Conservation (phyloP, 1,140 invertebrate species). For the Caerostris extrusa region DNA sequence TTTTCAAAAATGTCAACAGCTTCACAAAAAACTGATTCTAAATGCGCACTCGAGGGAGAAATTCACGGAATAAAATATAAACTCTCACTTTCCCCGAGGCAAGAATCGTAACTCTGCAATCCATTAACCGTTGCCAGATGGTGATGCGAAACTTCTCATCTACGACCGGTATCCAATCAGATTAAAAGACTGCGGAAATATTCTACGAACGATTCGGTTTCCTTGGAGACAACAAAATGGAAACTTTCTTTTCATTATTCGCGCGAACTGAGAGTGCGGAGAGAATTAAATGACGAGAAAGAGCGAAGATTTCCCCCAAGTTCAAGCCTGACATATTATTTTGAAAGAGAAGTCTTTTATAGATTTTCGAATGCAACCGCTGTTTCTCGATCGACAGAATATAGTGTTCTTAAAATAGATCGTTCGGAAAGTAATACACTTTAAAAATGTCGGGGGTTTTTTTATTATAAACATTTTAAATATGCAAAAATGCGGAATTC, state of each 20-base stretch:
- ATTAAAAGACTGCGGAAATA: constrained; percentile 31
- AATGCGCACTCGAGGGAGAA: background rate
- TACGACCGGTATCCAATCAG: constrained; percentile 37
- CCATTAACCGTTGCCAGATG: background rate
- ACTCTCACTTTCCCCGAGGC: background rate
- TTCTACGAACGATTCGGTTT: background rate
- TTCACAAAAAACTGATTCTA: background rate
- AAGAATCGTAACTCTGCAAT: background rate
- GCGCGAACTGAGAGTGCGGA: background rate
- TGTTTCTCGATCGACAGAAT: too few species aligned
- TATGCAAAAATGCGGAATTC: too few species aligned
- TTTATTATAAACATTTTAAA: background rate
- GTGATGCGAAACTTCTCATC: constrained; percentile 12
- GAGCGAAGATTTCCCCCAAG: background rate
- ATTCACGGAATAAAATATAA: background rate
- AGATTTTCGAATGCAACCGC: background rate
- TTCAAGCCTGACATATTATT: background rate
- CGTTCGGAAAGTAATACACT: background rate
- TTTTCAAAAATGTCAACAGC: background rate
- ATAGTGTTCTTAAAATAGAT: background rate
- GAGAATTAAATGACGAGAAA: background rate
- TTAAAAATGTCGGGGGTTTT: background rate
- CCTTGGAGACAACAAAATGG: constrained; percentile 6
- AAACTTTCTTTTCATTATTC: constrained; percentile 23
- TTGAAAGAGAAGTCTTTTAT: background rate